Percentiles rank a stretch among this genome's conserved stretches.
Evolutionary conservation across 2,113 vertebrate species (phyloP).

Genomic region (Hemiscyllium ocellatum): DNA sequence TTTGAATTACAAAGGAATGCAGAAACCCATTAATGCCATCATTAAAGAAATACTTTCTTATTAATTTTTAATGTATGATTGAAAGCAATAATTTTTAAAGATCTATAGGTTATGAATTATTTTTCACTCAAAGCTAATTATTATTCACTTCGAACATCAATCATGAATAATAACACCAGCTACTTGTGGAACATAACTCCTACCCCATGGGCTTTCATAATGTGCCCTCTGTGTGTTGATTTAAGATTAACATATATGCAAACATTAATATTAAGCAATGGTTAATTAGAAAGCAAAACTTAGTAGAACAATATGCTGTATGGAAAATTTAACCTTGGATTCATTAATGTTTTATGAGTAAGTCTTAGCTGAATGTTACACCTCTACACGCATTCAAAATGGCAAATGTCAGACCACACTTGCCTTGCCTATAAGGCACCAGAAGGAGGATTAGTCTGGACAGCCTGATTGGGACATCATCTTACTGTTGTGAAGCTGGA

Average conservation of each 20-base stretch:
- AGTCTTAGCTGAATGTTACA: constrained; percentile 41
- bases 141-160: background rate
- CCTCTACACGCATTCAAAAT: background rate
- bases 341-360: constrained; percentile 12
- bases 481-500: background rate
- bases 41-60: background rate
- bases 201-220: background rate
- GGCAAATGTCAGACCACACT: background rate
- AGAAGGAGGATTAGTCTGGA: background rate
- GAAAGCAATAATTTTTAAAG: constrained; percentile 6
- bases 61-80: constrained; percentile 27
- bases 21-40: background rate
- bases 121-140: background rate
- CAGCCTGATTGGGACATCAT: background rate
- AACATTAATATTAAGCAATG: background rate
- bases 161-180: background rate
- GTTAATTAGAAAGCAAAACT: background rate
- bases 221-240: background rate
- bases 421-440: background rate
- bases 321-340: constrained; percentile 15
- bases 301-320: constrained; percentile 20
- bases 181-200: background rate
- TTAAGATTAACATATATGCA: background rate
- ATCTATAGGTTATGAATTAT: background rate
- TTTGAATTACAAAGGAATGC: background rate